Percentiles rank a stretch among this genome's conserved stretches.
These are phyloP conservation scores for Podarcis siculus DNA, from an alignment of 2,797 vertebrate genomes.

Conservation along the genomic window DNA sequence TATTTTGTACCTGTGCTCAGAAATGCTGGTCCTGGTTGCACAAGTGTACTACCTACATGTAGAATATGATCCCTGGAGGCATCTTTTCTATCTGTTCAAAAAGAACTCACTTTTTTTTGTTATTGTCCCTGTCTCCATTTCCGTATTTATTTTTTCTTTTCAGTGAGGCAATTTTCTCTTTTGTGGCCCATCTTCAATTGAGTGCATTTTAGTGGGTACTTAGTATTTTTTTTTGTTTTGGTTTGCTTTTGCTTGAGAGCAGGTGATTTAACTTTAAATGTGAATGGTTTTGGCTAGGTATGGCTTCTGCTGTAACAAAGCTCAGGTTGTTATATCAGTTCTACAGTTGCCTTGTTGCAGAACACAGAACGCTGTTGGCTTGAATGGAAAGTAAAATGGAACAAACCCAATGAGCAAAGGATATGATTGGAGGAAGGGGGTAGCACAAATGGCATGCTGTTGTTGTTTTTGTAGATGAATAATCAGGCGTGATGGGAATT, in stretches of 20 bases:
- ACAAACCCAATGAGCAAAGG: background rate
- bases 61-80: conserved; percentile 50
- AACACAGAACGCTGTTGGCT: background rate
- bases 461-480: background rate
- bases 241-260: too few relatives aligned
- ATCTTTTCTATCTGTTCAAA: conserved; percentile 57
- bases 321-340: too few relatives aligned
- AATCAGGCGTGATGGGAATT: background rate
- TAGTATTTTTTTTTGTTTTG: background rate
- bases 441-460: background rate
- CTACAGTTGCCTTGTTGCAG: too few relatives aligned
- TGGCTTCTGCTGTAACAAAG: too few relatives aligned
- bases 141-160: background rate
- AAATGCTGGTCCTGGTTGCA: too few relatives aligned
- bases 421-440: background rate
- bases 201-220: background rate
- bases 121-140: background rate
- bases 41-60: too few relatives aligned
- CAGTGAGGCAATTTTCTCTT: background rate
- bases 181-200: background rate
- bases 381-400: background rate
- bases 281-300: too few relatives aligned
- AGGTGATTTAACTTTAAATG: too few relatives aligned
- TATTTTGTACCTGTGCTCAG: too few relatives aligned
- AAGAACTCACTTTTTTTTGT: conserved; percentile 35